Evolutionary conservation across 1,140 invertebrate genomes (phyloP), one percentile per base, ranked within the genome.

Genomic region (Cydia pomonella): DNA sequence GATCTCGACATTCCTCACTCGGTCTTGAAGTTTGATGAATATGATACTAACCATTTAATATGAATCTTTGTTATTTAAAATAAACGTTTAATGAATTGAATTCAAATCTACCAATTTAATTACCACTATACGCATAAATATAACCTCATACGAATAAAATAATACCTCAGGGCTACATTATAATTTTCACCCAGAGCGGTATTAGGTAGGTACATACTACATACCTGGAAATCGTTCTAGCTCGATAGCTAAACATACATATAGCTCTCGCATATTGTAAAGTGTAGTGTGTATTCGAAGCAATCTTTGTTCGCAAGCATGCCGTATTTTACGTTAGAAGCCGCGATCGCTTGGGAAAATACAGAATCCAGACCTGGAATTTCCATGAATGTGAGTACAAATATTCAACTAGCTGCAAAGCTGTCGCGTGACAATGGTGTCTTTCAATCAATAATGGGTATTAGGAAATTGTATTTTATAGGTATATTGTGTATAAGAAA

Each of bases 271-370:
- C 9, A 33, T 69, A 33, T 33, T 69, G 64, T 69, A 69, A 69
- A 69, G 27, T 38, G 64, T 41, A 59, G 21, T 23, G n/a, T 18
- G 21, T 59, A 33, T 69, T 33, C 64, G 63, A 16, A 27, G 64
- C 64, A 29, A 33, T 69, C 64, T 69, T 69, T 69, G 64, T 69
- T 69, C n/a, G 16, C 27, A 69, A 69, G 29, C 64, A n/a, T 69
- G 27, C 64, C 64, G 64, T 33, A 69, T 33, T 33, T 69, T 38
- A 69, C 18, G 9, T 9, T 27, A 27, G 63, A 69, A 69, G 29
- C 27, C 27, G 29, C 4, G 29, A 69, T 69, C 33, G 27, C 64
- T 38, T 7, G 33, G 27, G 64, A 69, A 59, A 18, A 33, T 69
- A 33, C 64, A 27, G n/a, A 69, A 69, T 33, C 18, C 64, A 12